phyloP scores from a whole-genome alignment of 2,888 invertebrate genomes.

The Pseudococcus jackbeardsleyi region DNA sequence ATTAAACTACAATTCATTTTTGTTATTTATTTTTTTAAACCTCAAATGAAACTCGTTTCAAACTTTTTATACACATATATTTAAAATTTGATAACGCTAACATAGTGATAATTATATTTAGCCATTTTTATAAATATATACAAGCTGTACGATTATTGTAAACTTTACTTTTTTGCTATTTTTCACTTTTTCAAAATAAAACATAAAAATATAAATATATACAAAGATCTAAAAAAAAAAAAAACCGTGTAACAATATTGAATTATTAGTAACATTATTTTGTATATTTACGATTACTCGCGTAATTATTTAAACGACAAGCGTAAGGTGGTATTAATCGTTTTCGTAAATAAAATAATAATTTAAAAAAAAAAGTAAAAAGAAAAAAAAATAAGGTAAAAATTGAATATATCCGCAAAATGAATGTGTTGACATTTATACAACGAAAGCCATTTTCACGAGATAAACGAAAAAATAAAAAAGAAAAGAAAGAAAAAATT shows the following conservation, averaged over 20 bases:
- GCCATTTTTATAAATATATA: constrained; percentile 61
- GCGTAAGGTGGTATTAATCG: constrained; percentile 63
- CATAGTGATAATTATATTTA: constrained; percentile 62
- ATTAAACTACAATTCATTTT: no score
- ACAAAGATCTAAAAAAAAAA: constrained; percentile 58
- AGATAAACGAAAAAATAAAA: constrained; percentile 28
- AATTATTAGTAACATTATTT: constrained; percentile 60
- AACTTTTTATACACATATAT: constrained; percentile 57
- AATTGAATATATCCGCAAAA: constrained; percentile 54
- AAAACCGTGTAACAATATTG: constrained; percentile 31
- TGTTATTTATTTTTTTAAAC: no score
- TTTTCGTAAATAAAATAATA: constrained; percentile 61
- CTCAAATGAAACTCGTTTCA: background rate
- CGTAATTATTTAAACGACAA: constrained; percentile 58
- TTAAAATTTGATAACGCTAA: constrained; percentile 65
- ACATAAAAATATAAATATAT: constrained; percentile 61
- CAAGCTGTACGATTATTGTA: constrained; percentile 62
- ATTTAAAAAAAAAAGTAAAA: constrained; percentile 41
- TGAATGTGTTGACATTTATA: constrained; percentile 56
- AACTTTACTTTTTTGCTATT: constrained; percentile 51
- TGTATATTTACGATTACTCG: constrained; percentile 48
- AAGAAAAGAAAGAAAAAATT: constrained; percentile 23
- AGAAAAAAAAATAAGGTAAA: constrained; percentile 57
- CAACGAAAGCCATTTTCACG: constrained; percentile 43
- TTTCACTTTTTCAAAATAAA: constrained; percentile 57